phyloP scores from a whole-genome alignment of 2,797 vertebrate species.

The Chiroxiphia lanceolata region DNA sequence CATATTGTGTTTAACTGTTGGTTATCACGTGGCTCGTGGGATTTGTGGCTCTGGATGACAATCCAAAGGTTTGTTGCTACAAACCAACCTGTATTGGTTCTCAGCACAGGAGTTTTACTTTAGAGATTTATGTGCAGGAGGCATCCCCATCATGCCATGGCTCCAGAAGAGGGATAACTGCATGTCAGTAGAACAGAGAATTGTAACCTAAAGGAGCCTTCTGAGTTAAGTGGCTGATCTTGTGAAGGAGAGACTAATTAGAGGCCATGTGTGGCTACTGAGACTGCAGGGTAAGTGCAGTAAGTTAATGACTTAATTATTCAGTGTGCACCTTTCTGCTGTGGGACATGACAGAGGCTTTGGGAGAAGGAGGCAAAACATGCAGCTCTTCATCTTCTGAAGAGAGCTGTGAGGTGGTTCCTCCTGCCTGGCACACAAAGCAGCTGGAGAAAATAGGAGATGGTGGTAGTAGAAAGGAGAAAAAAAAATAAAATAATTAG shows the following conservation, averaged over 20 bases:
- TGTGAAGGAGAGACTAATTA: not conserved
- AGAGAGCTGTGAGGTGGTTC: not conserved
- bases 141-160: not conserved
- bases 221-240: not conserved
- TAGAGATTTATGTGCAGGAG: not conserved
- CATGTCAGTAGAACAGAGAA: not conserved
- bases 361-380: not conserved
- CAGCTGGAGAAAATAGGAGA: not conserved
- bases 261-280: not conserved
- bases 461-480: not conserved
- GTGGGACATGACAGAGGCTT: not conserved
- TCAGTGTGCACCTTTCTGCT: not conserved
- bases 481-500: not conserved
- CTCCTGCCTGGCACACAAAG: not conserved
- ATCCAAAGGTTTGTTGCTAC: not conserved
- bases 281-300: not conserved
- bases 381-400: not conserved
- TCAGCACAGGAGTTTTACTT: not conserved
- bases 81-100: not conserved
- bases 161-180: not conserved
- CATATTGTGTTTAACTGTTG: fast-evolving
- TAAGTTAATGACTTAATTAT: not conserved
- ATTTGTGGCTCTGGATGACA: not conserved
- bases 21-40: fast-evolving
- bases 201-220: not conserved